Evolutionary conservation across 2,113 vertebrate species (phyloP).

Genomic region (Oreochromis spilurus): DNA sequence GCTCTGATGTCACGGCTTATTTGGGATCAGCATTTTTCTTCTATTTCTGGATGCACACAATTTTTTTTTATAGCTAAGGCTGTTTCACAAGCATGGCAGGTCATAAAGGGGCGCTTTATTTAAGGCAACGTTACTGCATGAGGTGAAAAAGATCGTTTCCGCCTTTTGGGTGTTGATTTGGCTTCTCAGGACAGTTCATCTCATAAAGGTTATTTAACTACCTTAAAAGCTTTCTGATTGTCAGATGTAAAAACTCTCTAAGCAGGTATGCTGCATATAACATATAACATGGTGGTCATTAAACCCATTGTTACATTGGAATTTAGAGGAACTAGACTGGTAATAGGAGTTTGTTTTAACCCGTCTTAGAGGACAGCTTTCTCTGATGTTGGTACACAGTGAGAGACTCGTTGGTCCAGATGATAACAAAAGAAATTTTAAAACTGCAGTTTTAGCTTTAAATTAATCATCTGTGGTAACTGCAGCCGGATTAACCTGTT

Average conservation of each 20-base stretch:
- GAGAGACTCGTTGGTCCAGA: rapidly evolving
- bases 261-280: background rate
- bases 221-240: background rate
- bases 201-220: rapidly evolving
- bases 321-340: background rate
- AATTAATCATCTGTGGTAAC: background rate
- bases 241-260: background rate
- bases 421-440: background rate
- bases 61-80: background rate
- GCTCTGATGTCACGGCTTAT: background rate
- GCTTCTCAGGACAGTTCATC: rapidly evolving
- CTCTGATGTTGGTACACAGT: background rate
- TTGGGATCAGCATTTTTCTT: background rate
- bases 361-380: background rate
- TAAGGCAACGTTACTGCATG: background rate
- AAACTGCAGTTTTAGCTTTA: background rate
- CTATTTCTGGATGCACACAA: background rate
- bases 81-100: background rate
- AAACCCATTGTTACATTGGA: background rate
- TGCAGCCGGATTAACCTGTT: background rate
- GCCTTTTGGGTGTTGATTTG: background rate
- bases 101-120: background rate
- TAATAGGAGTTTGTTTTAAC: background rate
- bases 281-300: background rate
- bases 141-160: background rate